Evolutionary conservation across 2,888 invertebrate genomes (phyloP).

Genomic region (Reticulitermes lucifugus): DNA sequence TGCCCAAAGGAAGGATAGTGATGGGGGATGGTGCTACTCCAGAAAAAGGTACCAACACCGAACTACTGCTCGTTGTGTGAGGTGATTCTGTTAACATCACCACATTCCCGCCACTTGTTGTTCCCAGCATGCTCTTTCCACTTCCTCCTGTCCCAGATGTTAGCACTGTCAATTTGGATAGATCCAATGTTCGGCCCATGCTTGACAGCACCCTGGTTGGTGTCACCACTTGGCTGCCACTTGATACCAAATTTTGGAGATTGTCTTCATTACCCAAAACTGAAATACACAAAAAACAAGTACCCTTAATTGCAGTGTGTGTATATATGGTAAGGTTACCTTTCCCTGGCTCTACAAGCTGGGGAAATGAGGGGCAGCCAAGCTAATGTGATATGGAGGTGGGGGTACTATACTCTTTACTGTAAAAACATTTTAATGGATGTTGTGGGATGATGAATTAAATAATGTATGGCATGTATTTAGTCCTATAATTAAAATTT

Average conservation of each 20-base stretch:
- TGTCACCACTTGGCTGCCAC: slow-evolving; percentile 18
- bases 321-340: too few species aligned
- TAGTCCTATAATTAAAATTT: too few species aligned
- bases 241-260: slow-evolving; percentile 20
- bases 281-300: slow-evolving; percentile 19
- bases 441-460: too few species aligned
- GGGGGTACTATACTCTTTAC: too few species aligned
- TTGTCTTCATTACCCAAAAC: slow-evolving; percentile 44
- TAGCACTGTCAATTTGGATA: slow-evolving; percentile 56
- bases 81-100: slow-evolving; percentile 56
- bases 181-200: slow-evolving; percentile 56
- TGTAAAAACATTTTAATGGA: too few species aligned
- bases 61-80: slow-evolving; percentile 23
- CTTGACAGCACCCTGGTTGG: slow-evolving; percentile 48
- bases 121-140: slow-evolving; percentile 55
- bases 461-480: too few species aligned
- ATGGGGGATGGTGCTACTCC: slow-evolving; percentile 45
- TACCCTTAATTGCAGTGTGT: background rate
- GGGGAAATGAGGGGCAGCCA: too few species aligned
- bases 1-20: slow-evolving; percentile 45
- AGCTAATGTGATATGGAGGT: too few species aligned
- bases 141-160: slow-evolving; percentile 48
- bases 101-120: slow-evolving; percentile 56
- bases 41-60: slow-evolving; percentile 49
- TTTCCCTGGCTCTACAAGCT: too few species aligned